Evolutionary conservation across 2,888 invertebrate genomes (phyloP).

Genomic region (Eristalis arbustorum): DNA sequence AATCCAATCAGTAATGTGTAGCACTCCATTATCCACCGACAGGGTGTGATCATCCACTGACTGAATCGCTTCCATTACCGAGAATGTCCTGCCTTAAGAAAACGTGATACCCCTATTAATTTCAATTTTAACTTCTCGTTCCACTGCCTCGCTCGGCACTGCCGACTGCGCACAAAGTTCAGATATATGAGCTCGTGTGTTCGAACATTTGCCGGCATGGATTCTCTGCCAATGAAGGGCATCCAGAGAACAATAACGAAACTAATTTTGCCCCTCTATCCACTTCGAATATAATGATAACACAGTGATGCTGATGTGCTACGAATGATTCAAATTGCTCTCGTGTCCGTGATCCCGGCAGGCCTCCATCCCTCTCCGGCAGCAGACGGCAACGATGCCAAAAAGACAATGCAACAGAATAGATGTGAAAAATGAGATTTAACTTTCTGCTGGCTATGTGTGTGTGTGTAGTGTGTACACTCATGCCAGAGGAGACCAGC

Average conservation of each 20-base stretch:
- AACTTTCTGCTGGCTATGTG: neutral
- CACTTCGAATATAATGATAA: constrained; percentile 37
- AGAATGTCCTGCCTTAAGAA: constrained; percentile 15
- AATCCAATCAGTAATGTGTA: neutral
- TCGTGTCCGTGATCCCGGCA: constrained; percentile 27
- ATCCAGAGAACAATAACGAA: constrained; percentile 58
- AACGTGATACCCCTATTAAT: constrained; percentile 25
- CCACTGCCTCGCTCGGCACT: neutral
- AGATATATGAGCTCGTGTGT: neutral
- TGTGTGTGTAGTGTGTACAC: neutral
- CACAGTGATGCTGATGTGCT: constrained; percentile 8
- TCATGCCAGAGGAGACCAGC: constrained; percentile 7
- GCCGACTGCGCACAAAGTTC: constrained; percentile 1
- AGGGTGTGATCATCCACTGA: constrained; percentile 7
- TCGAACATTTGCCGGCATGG: constrained; percentile 13
- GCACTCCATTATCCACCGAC: constrained; percentile 26
- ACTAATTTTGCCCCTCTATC: constrained; percentile 47
- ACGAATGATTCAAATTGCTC: constrained; percentile 37
- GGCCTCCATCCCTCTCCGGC: neutral
- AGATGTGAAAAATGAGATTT: constrained; percentile 45
- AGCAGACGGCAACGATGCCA: neutral
- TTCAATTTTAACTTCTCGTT: constrained; percentile 15
- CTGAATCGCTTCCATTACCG: neutral
- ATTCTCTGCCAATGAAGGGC: neutral
- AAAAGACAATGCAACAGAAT: constrained; percentile 13